These are phyloP conservation scores for Pectinophora gossypiella DNA, from an alignment of 1,140 invertebrate genomes.

Conservation along the genomic window DNA sequence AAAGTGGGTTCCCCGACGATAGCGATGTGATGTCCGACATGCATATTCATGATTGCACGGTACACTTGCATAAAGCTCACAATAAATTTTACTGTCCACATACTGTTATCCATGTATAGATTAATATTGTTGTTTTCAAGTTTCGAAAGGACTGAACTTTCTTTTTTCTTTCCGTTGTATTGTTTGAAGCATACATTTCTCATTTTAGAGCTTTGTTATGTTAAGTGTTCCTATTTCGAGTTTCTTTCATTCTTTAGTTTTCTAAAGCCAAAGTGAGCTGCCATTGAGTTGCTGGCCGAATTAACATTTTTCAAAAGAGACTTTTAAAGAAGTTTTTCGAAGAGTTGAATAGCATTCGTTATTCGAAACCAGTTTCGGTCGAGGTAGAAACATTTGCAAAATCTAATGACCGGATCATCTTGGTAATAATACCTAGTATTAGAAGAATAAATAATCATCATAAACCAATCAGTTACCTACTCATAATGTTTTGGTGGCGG, in stretches of 20 bases:
- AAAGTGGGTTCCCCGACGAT: neutral
- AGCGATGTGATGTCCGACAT: neutral
- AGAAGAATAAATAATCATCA: no score
- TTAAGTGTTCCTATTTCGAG: neutral
- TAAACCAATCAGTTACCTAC: neutral
- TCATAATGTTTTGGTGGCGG: constrained; percentile 23
- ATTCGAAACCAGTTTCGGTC: no score
- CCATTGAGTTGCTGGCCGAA: no score
- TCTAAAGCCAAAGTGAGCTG: neutral
- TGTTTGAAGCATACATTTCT: constrained; percentile 6
- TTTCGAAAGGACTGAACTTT: constrained; percentile 5
- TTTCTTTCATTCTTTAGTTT: neutral
- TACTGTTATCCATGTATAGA: constrained; percentile 8
- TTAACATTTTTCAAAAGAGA: no score
- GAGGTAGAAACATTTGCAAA: no score
- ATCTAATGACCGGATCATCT: no score
- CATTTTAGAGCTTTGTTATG: constrained; percentile 1
- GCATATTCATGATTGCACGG: neutral
- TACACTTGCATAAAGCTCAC: neutral
- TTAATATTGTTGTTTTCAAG: constrained; percentile 15
- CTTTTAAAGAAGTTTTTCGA: no score
- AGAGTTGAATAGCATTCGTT: no score
- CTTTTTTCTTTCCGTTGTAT: constrained; percentile 10
- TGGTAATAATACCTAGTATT: no score
- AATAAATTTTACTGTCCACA: neutral